Base-by-base conservation (phyloP, 2,888 invertebrate genomes). In the Orthosia incerta region DNA sequence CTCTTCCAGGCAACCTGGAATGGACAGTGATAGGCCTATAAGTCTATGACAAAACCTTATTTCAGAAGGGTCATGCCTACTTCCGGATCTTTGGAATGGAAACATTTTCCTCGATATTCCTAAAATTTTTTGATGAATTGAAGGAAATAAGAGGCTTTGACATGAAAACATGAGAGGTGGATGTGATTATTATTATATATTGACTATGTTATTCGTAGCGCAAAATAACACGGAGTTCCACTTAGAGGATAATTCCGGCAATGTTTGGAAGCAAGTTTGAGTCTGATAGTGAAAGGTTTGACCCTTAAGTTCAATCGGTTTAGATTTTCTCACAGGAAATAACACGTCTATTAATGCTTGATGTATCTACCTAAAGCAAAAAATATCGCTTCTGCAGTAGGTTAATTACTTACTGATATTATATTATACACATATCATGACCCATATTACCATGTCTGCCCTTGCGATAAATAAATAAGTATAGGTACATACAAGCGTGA, bases 201-300 rank as follows among this genome's bases (percentile, higher is more conserved):
- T n/a, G n/a, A n/a, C 55, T 56, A n/a, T 60, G 50, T 65, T 51
- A 46, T 65, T 60, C 23, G 45, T 62, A 46, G 20, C 16, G 48
- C 62, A 67, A 78, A 78, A 67, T 72, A 71, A 66, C 73, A 73
- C 18, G 48, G 59, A 39, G 46, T 57, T 71, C 26, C 46, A 77
- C 56, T 77, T 51, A 61, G 13, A 16, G n/a, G 7, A 46, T 18
- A n/a, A 26, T 20, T 53, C 15, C 26, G 4, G 15, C 4, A 15
- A 13, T 53, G 9, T 51, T 11, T 46, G n/a, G 31, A 45, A 12
- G 15, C 15, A 50, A 26, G 45, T 66, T 39, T 45, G n/a, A 9
- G 15, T 26, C 16, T 4, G 15, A 0, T 39, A 59, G 13, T 59
- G 11, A 23, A 39, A 13, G 13, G 16, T 48, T 51, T 11, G 18